Percentiles rank a stretch among this genome's conserved stretches.
These are phyloP conservation scores for Denticeps clupeoides DNA, from an alignment of 2,797 vertebrate genomes.

Conservation along the genomic window DNA sequence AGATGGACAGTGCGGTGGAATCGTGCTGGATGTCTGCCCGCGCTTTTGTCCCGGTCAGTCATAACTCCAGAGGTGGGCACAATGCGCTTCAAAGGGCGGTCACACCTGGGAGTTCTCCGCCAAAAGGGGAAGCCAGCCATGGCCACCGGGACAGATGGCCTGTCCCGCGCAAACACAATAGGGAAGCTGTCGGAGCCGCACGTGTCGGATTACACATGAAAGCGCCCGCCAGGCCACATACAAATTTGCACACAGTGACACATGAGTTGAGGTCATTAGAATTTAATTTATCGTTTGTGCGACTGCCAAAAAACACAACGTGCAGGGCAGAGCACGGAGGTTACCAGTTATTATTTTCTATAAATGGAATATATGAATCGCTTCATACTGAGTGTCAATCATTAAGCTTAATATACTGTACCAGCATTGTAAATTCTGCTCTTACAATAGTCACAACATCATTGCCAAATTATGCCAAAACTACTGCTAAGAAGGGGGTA, in stretches of 20 bases:
- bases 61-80: slow-evolving; percentile 43
- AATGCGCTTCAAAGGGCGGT: slow-evolving; percentile 29
- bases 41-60: slow-evolving; percentile 31
- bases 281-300: slow-evolving; percentile 21
- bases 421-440: too few relatives aligned
- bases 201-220: slow-evolving; percentile 62
- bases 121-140: slow-evolving; percentile 45
- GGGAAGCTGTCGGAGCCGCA: slow-evolving; percentile 34
- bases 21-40: slow-evolving; percentile 34
- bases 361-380: too few relatives aligned
- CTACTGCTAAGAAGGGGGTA: too few relatives aligned
- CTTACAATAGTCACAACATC: too few relatives aligned
- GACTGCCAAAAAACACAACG: not conserved
- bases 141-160: slow-evolving; percentile 45
- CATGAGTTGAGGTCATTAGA: slow-evolving; percentile 14
- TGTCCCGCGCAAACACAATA: slow-evolving; percentile 38
- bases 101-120: slow-evolving; percentile 57
- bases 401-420: too few relatives aligned
- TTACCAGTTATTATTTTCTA: too few relatives aligned
- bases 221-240: slow-evolving; percentile 31
- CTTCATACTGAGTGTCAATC: too few relatives aligned
- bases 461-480: too few relatives aligned
- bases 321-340: too few relatives aligned
- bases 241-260: slow-evolving; percentile 12
- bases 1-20: slow-evolving; percentile 53